A percentile compares a stretch with the other conserved stretches of the same genome.
Conservation (phyloP, 2,113 vertebrate species). For the Carassius gibelio region DNA sequence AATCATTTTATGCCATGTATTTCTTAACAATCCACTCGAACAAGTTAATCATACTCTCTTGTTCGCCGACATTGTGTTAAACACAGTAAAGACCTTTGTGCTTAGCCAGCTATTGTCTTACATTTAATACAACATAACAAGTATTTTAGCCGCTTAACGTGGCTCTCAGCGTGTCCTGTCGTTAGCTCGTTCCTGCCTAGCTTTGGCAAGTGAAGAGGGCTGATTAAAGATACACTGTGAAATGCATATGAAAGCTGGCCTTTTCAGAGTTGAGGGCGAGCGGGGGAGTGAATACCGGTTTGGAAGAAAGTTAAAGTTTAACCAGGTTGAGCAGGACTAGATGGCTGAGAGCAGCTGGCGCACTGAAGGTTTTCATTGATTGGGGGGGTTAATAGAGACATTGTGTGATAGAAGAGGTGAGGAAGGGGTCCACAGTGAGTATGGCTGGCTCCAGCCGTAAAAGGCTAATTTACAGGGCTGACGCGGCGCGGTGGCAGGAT, state of each 20-base stretch:
- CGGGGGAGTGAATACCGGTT: slow-evolving; percentile 3
- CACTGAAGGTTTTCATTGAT: slow-evolving; percentile 15
- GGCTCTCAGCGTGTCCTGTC: not conserved
- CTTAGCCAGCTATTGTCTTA: slow-evolving; percentile 10
- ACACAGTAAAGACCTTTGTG: not conserved
- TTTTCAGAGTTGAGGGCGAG: not conserved
- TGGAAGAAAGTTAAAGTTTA: not conserved
- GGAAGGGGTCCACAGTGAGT: slow-evolving; percentile 6
- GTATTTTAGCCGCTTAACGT: not conserved
- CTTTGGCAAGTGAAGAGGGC: not conserved
- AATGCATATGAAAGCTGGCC: not conserved
- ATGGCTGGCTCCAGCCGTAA: not conserved
- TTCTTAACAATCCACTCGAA: not conserved
- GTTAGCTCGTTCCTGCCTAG: not conserved
- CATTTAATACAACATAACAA: slow-evolving; percentile 10
- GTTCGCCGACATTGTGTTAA: not conserved
- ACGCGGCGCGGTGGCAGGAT: not conserved
- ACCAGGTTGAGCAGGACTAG: not conserved
- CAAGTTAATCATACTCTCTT: slow-evolving; percentile 12
- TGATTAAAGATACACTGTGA: slow-evolving; percentile 23
- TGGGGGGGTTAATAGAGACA: slow-evolving; percentile 50
- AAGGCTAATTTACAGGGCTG: slow-evolving; percentile 40
- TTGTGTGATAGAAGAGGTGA: slow-evolving; percentile 40
- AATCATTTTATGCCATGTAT: not conserved
- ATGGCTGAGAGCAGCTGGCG: not conserved